Evolutionary conservation across 1,140 invertebrate genomes (phyloP).

Genomic region (Tetragonula clypearis): DNA sequence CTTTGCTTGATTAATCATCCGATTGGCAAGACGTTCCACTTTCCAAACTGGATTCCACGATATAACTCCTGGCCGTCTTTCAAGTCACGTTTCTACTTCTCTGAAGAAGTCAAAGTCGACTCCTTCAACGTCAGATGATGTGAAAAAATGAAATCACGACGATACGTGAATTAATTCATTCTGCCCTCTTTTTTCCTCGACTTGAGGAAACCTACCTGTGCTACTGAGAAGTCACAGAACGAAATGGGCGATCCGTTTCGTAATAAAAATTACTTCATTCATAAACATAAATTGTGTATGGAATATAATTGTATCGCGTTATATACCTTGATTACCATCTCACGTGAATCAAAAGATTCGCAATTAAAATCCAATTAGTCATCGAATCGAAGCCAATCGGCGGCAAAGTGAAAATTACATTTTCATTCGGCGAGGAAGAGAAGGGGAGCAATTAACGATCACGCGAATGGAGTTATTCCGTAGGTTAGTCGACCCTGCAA

Average conservation of each 20-base stretch:
- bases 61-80: background rate
- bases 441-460: constrained; percentile 67
- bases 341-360: background rate
- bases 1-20: too few species aligned
- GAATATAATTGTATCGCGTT: background rate
- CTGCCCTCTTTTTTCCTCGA: background rate
- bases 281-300: background rate
- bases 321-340: background rate
- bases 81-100: background rate
- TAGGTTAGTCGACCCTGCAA: constrained; percentile 69
- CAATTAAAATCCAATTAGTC: constrained; percentile 37
- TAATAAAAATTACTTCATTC: background rate
- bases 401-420: constrained; percentile 65
- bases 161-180: background rate
- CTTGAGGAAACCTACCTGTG: background rate
- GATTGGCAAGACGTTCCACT: background rate
- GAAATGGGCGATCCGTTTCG: background rate
- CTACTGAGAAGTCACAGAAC: background rate
- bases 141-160: background rate
- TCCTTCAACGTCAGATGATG: too few species aligned
- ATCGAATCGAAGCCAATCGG: constrained; percentile 44
- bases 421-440: constrained; percentile 49
- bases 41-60: background rate
- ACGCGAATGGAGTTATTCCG: constrained; percentile 55
- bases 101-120: background rate